Base-by-base conservation (phyloP, 2,797 vertebrate genomes). In the Paratrypauchen microcephalus region DNA sequence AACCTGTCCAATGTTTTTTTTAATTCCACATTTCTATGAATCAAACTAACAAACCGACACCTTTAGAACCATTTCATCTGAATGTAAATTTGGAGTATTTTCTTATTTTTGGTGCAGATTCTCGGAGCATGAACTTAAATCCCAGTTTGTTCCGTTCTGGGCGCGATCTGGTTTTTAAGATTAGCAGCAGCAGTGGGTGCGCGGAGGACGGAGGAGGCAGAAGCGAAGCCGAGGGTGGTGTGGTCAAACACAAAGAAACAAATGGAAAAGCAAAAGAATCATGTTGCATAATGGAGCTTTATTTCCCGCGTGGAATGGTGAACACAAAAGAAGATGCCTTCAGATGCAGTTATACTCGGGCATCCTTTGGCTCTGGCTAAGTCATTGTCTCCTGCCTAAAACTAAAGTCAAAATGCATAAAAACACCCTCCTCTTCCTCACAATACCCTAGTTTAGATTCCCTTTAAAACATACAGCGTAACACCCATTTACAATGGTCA, bases 401-500 rank as follows among this genome's bases (percentile, higher is more conserved):
- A 93, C 94, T 91, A 94, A 92, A 79, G 86, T 81, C 89, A 81
- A 95, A 96, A 96, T 95, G 94, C 94, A 95, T 90, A 83, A 91
- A 90, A 82, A 89, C 96, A 95, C 91, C 93, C 91, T 90, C 92
- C 71, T 36, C 32, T 36, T 36, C 32, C 32, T 36, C 30, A 3
- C 5, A 7, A 32, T 0, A 1, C 30, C 30, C 94, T 96, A 94
- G 94, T 95, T 94, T 94, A 95, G 93, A 93, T 95, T 96, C 94
- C 94, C 96, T 95, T 95, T 95, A 94, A 64, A 95, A 93, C 96
- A 96, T 94, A 97, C 95, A 96, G 95, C 94, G 95, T 95, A 94
- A 96, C 93, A 93, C 95, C 95, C 96, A 97, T 96, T 97, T 97
- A 97, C 94, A 99, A 96, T 96, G 95, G 96, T 88, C 67, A 86